Percentiles rank a stretch among this genome's conserved stretches.
phyloP scores from a whole-genome alignment of 2,888 invertebrate species.

The Tiliacea aurago region DNA sequence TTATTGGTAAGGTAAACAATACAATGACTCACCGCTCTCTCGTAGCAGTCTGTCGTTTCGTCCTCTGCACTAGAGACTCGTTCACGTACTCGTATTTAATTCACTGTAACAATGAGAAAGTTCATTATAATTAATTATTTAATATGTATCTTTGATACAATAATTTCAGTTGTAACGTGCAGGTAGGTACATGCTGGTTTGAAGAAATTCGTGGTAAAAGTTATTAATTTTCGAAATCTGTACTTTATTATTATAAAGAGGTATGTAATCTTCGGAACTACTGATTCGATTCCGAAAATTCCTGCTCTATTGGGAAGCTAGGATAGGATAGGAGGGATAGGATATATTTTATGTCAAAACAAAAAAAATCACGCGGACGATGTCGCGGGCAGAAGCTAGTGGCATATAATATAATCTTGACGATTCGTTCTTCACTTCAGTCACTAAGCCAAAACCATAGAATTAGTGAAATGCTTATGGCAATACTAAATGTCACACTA shows the following conservation, averaged over 20 bases:
- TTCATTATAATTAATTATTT: conserved; percentile 21
- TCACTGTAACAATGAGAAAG: conserved; percentile 84
- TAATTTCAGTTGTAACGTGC: not conserved
- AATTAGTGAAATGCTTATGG: not conserved
- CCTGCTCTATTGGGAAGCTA: not conserved
- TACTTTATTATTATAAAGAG: too few relatives aligned
- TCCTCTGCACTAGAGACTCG: conserved; percentile 89
- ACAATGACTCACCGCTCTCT: conserved; percentile 86
- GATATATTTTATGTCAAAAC: not conserved
- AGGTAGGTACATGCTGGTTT: not conserved
- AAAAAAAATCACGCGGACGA: not conserved
- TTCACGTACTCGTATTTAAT: conserved; percentile 89
- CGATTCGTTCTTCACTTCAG: not conserved
- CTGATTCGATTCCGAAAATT: too few relatives aligned
- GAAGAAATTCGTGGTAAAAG: not conserved
- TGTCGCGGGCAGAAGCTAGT: not conserved
- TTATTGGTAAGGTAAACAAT: conserved; percentile 2
- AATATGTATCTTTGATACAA: conserved; percentile 16
- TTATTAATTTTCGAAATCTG: not conserved
- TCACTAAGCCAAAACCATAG: not conserved
- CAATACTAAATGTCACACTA: not conserved
- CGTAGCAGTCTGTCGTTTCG: conserved; percentile 85
- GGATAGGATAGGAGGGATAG: too few relatives aligned
- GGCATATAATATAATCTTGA: not conserved
- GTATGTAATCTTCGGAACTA: too few relatives aligned